phyloP scores from a whole-genome alignment of 2,888 invertebrate species.

The Eilema griseolum region DNA sequence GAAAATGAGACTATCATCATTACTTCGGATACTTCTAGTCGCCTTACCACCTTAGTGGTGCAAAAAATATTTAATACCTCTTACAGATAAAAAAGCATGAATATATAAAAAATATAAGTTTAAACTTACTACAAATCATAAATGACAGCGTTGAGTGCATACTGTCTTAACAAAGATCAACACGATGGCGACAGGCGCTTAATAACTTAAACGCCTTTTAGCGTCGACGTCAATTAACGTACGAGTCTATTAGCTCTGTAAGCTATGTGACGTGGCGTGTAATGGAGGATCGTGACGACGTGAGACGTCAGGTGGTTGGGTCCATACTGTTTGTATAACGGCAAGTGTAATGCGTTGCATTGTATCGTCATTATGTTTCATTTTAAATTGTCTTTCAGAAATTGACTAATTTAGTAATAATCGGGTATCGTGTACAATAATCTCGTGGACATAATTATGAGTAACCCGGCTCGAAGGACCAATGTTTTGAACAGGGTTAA shows the following conservation, averaged over 20 bases:
- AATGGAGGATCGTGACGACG: neutral
- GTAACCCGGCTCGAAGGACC: too few species aligned
- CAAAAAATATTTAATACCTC: too few species aligned
- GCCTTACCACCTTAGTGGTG: too few species aligned
- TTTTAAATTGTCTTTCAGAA: too few species aligned
- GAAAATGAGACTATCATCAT: too few species aligned
- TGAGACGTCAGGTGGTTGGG: neutral
- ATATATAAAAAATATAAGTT: neutral
- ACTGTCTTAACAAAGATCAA: conserved; percentile 3
- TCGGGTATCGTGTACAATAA: too few species aligned
- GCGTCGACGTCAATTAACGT: neutral
- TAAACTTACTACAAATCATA: neutral
- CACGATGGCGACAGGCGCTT: neutral
- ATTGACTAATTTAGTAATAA: too few species aligned
- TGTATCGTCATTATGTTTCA: too few species aligned
- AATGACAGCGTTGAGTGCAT: neutral
- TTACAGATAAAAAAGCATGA: neutral
- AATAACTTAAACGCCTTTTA: conserved; percentile 7
- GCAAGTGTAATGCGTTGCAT: neutral
- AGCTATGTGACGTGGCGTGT: neutral
- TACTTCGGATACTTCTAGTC: too few species aligned
- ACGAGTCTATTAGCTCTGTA: neutral
- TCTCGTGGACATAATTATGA: too few species aligned
- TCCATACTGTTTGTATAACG: neutral
- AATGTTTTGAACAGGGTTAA: too few species aligned